Base-by-base conservation (phyloP, 2,797 vertebrate genomes). In the Leptatherina wallacei region DNA sequence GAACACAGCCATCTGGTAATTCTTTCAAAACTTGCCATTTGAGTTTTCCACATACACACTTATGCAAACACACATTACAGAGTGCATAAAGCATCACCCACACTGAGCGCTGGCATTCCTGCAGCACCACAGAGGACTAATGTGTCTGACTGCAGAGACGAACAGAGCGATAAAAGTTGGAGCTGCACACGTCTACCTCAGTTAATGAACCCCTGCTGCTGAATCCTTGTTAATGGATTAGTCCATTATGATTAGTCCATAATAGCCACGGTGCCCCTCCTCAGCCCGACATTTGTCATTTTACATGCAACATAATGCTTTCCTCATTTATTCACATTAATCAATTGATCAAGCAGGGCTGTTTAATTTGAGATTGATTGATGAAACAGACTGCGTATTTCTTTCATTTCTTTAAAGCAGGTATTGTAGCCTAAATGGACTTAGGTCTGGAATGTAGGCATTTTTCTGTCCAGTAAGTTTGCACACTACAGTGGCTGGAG, bases 1-100 rank as follows among this genome's bases (percentile, higher is more conserved):
- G 91, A 84, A 87, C 88, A 89, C 69, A 78, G 71, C 90, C 93
- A 95, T 95, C 93, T 95, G 93, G 85, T 89, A 86, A 90, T 92
- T 90, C 85, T 89, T 91, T 89, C 87, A 85, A 87, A 91, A 91
- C 85, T 86, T 91, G 80, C 65, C 73, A 69, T 90, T 85, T 84
- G 67, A 76, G 67, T 74, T 30, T 57, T 38, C 67, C 47, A 57
- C 80, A 65, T 71, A 71, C 63, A 69, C 70, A 57, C 38, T 62
- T 65, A 77, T 62, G 56, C 47, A 77, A 81, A 71, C 74, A 67
- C 78, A 83, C 66, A 69, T 47, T 60, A 6, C 1, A 11, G 56
- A 52, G 62, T 11, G 54, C 38, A 33, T 22, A 54, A 61, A 58
- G 38, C 60, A 62, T 54, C 58, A 62, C 69, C 42, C 66, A 52